Base-by-base conservation (phyloP, 2,797 vertebrate species). In the Amblyopsis hoosieri region DNA sequence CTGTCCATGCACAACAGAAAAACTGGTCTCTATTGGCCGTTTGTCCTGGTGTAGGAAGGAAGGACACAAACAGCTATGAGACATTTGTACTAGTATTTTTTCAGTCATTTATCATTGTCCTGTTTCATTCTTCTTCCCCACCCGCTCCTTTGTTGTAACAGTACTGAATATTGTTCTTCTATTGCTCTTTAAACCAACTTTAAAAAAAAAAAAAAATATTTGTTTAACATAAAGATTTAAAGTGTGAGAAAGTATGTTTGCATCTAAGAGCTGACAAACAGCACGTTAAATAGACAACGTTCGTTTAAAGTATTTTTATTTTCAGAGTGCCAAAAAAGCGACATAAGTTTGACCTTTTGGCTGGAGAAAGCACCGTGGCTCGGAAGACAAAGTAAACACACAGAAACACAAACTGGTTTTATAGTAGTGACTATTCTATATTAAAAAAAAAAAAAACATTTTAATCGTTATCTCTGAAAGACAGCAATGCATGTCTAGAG, bases 61-160 rank as follows among this genome's bases (percentile, higher is more conserved):
- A 56, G 67, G 73, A 81, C 84, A 74, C 74, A 78, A 80, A 80
- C 74, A 77, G 80, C 86, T 84, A 75, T 1, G 66, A 85, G 87
- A 85, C 76, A 86, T 88, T 91, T 91, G 90, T 93, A 92, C 93
- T 94, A 94, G 92, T 91, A 90, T 91, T 88, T 76, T 67, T 91
- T 87, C 84, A 85, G 85, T 91, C 86, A 85, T 90, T 89, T 80
- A 81, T 90, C 85, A 85, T 83, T 87, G 89, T 90, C 86, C 76
- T 67, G 73, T 88, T 89, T 85, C 69, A 80, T 84, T 80, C 72
- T 78, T 74, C 81, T 76, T 90, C 88, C 89, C 91, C 91, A 93
- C 92, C 83, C 80, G 83, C 71, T 75, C 76, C 80, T 89, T 73
- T 73, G 78, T 90, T 89, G 85, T 85, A 75, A 85, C 77, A 78